Percentiles rank a stretch among this genome's conserved stretches.
Evolutionary conservation across 2,113 vertebrate genomes (phyloP).

Genomic region (Aleadryas rufinucha): DNA sequence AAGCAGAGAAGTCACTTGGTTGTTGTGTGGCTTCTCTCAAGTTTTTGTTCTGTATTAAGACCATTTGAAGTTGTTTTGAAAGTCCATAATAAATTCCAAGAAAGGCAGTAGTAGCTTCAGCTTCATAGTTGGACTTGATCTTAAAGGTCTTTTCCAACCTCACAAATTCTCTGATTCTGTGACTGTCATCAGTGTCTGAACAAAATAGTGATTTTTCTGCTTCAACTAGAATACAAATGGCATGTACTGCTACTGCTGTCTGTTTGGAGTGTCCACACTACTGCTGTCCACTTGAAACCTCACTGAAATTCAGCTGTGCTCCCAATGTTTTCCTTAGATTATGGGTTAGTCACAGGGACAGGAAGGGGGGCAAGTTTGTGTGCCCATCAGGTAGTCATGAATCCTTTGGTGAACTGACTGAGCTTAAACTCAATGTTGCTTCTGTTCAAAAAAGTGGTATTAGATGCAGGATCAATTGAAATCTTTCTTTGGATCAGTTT

Average conservation of each 20-base stretch:
- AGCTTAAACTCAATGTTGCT: neutral
- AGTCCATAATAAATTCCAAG: neutral
- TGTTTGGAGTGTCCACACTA: neutral
- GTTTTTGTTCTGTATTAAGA: neutral
- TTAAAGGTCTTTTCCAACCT: neutral
- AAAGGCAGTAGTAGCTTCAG: neutral
- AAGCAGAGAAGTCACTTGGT: neutral
- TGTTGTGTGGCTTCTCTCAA: neutral
- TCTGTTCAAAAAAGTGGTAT: neutral
- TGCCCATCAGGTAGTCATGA: neutral
- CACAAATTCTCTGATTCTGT: neutral
- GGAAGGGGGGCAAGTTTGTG: neutral
- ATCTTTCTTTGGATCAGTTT: neutral
- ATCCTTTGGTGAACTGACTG: neutral
- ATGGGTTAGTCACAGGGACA: neutral
- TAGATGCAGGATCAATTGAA: neutral
- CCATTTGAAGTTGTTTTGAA: neutral
- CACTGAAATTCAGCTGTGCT: neutral
- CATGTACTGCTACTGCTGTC: neutral
- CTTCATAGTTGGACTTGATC: neutral
- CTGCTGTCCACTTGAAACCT: neutral
- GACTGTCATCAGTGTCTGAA: neutral
- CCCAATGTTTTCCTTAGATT: neutral
- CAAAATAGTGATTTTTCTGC: neutral
- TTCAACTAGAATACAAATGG: neutral